phyloP scores from a whole-genome alignment of 2,797 vertebrate genomes.

The Furcifer pardalis region DNA sequence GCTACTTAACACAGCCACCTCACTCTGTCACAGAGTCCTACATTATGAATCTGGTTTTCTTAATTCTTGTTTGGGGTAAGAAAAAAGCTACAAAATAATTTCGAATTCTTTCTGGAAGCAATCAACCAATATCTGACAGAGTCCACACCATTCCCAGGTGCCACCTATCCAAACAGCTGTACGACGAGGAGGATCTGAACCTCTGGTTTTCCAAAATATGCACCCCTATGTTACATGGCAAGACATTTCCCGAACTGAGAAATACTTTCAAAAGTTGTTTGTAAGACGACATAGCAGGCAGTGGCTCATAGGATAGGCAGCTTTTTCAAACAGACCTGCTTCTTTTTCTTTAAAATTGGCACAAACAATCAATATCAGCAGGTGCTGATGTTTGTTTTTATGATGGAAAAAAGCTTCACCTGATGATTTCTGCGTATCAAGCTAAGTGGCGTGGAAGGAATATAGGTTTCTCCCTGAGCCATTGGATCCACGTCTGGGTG shows the following conservation, averaged over 20 bases:
- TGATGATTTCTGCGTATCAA: not conserved
- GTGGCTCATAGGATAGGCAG: not conserved
- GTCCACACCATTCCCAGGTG: not conserved
- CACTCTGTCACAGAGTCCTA: too few relatives aligned
- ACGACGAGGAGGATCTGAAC: not conserved
- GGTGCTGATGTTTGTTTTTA: not conserved
- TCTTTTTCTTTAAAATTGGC: not conserved
- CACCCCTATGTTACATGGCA: not conserved
- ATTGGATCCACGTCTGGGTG: not conserved
- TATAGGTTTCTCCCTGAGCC: not conserved
- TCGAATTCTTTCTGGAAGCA: slow-evolving; percentile 9
- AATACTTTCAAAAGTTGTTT: slow-evolving; percentile 7
- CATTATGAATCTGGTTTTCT: too few relatives aligned
- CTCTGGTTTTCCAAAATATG: not conserved
- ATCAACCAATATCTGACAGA: not conserved
- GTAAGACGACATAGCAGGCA: not conserved
- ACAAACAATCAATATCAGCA: not conserved
- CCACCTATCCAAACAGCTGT: not conserved
- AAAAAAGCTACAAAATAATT: slow-evolving; percentile 20
- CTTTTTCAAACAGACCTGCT: not conserved
- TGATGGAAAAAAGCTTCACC: not conserved
- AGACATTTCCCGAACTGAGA: not conserved
- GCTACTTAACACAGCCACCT: too few relatives aligned
- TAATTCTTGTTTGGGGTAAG: too few relatives aligned
- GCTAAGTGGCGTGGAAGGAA: not conserved